Evolutionary conservation across 2,888 invertebrate genomes (phyloP), one percentile per base, ranked within the genome.

Genomic region (Malachius bipustulatus): DNA sequence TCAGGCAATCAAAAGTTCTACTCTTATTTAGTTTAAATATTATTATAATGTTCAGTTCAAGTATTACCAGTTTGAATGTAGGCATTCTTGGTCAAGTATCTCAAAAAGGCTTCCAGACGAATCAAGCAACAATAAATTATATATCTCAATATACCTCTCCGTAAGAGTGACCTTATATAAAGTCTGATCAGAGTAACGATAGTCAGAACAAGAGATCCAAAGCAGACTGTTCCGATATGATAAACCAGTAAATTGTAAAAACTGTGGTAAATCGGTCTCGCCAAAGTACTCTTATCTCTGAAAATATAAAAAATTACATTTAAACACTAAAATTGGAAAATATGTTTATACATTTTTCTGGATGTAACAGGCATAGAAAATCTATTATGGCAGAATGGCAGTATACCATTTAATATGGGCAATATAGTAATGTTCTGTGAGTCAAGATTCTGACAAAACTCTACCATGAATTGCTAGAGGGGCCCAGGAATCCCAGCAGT

Each of bases 211-310:
- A 37, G 26, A 11, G 37, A 37, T 8, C 37, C 37, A 4, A 37
- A 34, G 8, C 31, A 30, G 4, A 34, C 14, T 10, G 33, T 32
- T 4, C 37, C 37, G 2, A 37, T 10, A 28, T 37, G 37, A 10
- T 27, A 37, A 16, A 26, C 29, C 2, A 37, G 3, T 16, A 34
- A 10, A n/a, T 28, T 34, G 10, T 10, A 10, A 10, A 37, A 16
- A 16, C 37, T 37, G 27, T 34, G 24, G 14, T 16, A 15, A 6
- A 37, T 19, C 10, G 37, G 37, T 2, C 29, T 19, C 2, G 28
- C 37, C 16, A 37, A 27, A 19, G 31, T 28, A 8, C n/a, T 37
- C 16, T 37, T 37, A 26, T 37, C 37, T 15, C 37, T 33, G 10
- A 10, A 35, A 35, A 12, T 8, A n/a, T 19, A 34, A 33, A 24